phyloP scores from a whole-genome alignment of 2,113 vertebrate species.

The Cyanoramphus novaezelandiae region DNA sequence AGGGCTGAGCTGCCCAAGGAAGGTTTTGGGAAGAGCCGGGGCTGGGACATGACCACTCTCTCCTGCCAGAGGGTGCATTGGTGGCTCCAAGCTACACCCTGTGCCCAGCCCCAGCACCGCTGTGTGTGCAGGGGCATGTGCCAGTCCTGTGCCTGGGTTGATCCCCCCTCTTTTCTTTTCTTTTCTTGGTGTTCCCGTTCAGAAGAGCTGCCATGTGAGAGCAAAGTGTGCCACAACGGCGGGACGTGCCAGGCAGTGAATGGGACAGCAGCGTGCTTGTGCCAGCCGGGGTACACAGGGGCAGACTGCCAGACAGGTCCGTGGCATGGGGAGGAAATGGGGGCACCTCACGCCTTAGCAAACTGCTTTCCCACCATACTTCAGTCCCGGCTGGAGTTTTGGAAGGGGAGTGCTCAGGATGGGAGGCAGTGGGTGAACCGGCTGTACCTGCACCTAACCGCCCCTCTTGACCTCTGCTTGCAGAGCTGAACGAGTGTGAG shows the following conservation, averaged over 20 bases:
- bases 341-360: background rate
- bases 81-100: background rate
- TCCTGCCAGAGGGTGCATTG: background rate
- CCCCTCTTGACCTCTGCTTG: background rate
- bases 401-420: background rate
- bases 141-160: background rate
- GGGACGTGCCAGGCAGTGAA: conserved; percentile 66
- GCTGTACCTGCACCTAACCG: background rate
- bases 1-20: background rate
- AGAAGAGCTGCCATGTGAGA: conserved; percentile 71
- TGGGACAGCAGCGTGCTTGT: conserved; percentile 49
- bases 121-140: fast-evolving
- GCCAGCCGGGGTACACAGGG: conserved; percentile 65
- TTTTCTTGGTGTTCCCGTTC: background rate
- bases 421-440: background rate
- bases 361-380: background rate
- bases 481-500: conserved; percentile 87
- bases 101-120: background rate
- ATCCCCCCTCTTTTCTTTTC: fast-evolving
- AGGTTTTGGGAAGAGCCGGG: background rate
- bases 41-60: fast-evolving
- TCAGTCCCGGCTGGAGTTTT: background rate
- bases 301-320: conserved; percentile 69
- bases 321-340: background rate
- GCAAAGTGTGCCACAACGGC: conserved; percentile 66